phyloP scores from a whole-genome alignment of 2,113 vertebrate species.

The Pedetes capensis region DNA sequence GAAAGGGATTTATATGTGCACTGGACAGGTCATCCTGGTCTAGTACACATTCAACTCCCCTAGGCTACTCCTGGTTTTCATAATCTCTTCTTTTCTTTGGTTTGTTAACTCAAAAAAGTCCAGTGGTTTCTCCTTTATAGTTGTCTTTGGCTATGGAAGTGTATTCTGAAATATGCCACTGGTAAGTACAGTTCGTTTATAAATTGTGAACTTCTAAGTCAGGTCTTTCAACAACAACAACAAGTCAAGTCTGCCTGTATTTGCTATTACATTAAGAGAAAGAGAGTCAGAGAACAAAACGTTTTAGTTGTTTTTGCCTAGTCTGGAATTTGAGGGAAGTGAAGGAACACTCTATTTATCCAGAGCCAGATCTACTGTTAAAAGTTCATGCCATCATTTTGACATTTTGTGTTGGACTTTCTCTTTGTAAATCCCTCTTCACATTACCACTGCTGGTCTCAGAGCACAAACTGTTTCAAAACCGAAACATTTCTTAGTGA shows the following conservation, averaged over 20 bases:
- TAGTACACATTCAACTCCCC: neutral
- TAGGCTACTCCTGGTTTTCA: neutral
- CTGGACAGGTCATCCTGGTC: neutral
- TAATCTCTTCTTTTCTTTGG: neutral
- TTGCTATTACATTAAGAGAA: slow-evolving; percentile 17
- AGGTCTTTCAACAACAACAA: no score
- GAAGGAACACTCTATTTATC: slow-evolving; percentile 81
- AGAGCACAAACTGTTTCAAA: slow-evolving; percentile 87
- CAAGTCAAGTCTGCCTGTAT: neutral
- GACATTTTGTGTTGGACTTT: slow-evolving; percentile 84
- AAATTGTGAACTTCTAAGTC: slow-evolving; percentile 3
- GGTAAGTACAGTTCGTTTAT: slow-evolving; percentile 9
- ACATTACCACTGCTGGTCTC: slow-evolving; percentile 83
- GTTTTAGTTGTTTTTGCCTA: slow-evolving; percentile 59
- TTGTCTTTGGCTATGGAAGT: neutral
- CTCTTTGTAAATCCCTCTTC: slow-evolving; percentile 88
- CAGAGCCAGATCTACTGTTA: slow-evolving; percentile 84
- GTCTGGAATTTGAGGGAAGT: slow-evolving; percentile 81
- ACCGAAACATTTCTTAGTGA: slow-evolving; percentile 89
- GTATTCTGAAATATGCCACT: neutral
- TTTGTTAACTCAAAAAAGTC: neutral
- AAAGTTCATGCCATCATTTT: slow-evolving; percentile 87
- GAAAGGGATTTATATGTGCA: neutral
- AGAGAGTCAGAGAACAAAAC: neutral
- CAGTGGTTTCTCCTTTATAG: slow-evolving; percentile 6